phyloP scores from a whole-genome alignment of 2,797 vertebrate genomes.

The Oreonectes daqikongensis region DNA sequence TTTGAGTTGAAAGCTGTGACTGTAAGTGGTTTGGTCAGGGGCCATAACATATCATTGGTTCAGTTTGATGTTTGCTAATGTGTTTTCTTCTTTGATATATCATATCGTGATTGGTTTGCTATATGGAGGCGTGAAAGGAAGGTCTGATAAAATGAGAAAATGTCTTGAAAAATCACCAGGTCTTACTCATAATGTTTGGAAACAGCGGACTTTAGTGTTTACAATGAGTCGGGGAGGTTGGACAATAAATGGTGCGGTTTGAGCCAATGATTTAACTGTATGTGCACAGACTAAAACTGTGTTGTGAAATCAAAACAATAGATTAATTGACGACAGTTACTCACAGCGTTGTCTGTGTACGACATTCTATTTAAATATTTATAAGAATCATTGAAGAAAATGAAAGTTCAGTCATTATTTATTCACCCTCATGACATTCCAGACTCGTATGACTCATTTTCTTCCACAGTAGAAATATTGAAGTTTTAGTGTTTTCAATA shows the following conservation, averaged over 20 bases:
- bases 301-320: conserved; percentile 41
- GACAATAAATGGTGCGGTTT: conserved; percentile 47
- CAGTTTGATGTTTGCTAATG: not conserved
- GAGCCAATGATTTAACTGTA: conserved; percentile 33
- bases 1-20: not conserved
- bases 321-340: conserved; percentile 16
- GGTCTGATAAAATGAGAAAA: conserved; percentile 6
- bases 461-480: too few species aligned
- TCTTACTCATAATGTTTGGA: conserved; percentile 52
- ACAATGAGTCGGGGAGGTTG: conserved; percentile 34
- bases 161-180: conserved; percentile 20
- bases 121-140: not conserved
- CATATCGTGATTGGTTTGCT: conserved; percentile 16
- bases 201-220: conserved; percentile 60
- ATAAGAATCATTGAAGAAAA: not conserved
- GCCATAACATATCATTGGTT: too few species aligned
- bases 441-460: not conserved
- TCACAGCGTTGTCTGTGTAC: not conserved
- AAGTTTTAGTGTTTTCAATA: not conserved
- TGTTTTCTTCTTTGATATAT: not conserved
- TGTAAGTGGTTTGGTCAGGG: conserved; percentile 13
- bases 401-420: not conserved
- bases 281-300: not conserved
- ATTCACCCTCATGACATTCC: not conserved
- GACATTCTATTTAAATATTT: conserved; percentile 63